phyloP scores from a whole-genome alignment of 2,113 vertebrate species.

The Sturnira hondurensis region DNA sequence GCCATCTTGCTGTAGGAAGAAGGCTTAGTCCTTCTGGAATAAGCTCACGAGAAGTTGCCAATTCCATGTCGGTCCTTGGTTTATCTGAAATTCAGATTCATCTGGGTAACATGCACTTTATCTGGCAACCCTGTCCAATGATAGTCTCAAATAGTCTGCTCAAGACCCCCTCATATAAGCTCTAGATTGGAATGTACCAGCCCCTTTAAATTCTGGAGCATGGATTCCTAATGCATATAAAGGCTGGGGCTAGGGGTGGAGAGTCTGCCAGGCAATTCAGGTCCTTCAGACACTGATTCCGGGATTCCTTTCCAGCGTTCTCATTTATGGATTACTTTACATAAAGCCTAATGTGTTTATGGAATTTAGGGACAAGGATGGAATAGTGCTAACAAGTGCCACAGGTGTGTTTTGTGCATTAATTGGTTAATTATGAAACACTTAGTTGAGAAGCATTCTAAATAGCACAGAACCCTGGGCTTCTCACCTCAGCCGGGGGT shows the following conservation, averaged over 20 bases:
- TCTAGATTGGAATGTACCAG: background rate
- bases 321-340: conserved; percentile 29
- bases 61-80: background rate
- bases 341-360: conserved; percentile 48
- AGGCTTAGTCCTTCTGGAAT: background rate
- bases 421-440: conserved; percentile 55
- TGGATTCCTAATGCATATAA: background rate
- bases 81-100: background rate
- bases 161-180: background rate
- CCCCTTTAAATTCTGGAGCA: background rate
- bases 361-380: conserved; percentile 25
- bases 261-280: background rate
- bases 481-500: conserved; percentile 7
- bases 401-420: conserved; percentile 36
- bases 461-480: background rate
- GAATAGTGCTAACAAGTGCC: background rate
- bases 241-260: background rate
- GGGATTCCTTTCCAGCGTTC: conserved; percentile 33
- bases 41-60: background rate
- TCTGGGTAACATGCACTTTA: background rate
- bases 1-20: background rate
- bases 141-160: background rate
- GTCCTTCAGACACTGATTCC: background rate
- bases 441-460: background rate
- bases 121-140: background rate